Percentiles rank a stretch among this genome's conserved stretches.
These are phyloP conservation scores for Trididemnum clinides DNA, from an alignment of 23 tunicate species.

Conservation along the genomic window DNA sequence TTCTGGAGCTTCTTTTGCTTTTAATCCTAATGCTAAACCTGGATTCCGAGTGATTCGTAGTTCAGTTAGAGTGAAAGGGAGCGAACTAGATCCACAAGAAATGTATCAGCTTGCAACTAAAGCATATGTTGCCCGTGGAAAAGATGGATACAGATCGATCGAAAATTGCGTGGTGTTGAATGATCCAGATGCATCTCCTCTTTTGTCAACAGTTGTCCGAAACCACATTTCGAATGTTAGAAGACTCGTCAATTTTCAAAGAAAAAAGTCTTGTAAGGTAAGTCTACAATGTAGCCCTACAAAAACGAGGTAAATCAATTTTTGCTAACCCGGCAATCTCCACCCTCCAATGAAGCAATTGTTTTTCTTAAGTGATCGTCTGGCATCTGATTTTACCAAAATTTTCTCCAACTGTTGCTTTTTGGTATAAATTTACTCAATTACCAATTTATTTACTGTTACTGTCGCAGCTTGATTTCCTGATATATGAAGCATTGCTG, in stretches of 20 bases:
- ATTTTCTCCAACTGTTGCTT: too few relatives aligned
- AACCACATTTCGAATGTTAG: constrained; percentile 64
- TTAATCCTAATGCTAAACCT: constrained; percentile 40
- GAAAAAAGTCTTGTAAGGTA: constrained; percentile 49
- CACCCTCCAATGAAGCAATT: too few relatives aligned
- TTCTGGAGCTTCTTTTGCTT: constrained; percentile 63
- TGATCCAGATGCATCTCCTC: constrained; percentile 82
- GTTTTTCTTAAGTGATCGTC: too few relatives aligned
- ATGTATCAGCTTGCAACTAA: constrained; percentile 78
- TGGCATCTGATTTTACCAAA: too few relatives aligned
- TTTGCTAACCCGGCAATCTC: too few relatives aligned
- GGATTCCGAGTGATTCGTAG: constrained; percentile 41
- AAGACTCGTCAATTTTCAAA: constrained; percentile 46
- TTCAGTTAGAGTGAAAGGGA: constrained; percentile 37
- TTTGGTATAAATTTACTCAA: too few relatives aligned
- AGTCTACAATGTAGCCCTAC: too few relatives aligned
- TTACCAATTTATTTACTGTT: too few relatives aligned
- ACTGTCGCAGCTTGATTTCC: too few relatives aligned
- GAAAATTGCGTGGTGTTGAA: constrained; percentile 37
- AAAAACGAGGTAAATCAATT: too few relatives aligned
- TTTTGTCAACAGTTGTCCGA: constrained; percentile 83
- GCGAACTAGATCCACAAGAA: constrained; percentile 37
- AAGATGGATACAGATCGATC: constrained; percentile 74
- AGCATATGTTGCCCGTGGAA: constrained; percentile 88
- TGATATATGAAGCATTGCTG: too few relatives aligned